Percentiles rank a stretch among this genome's conserved stretches.
Conservation (phyloP, 2,888 invertebrate genomes). For the Eupithecia subumbrata region DNA sequence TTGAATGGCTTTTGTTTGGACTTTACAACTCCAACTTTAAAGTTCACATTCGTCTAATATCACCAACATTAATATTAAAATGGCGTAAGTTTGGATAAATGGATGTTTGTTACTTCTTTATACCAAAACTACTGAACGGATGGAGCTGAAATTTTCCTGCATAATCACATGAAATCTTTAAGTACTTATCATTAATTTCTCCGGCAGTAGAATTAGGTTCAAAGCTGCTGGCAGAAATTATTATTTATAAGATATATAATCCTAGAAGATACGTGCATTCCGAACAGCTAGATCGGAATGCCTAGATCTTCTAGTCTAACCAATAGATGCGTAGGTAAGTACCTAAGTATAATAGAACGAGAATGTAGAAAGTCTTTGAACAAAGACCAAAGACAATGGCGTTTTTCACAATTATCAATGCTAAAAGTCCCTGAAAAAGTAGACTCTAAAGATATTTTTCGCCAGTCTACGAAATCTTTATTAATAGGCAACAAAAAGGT, state of each 20-base stretch:
- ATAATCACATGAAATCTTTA: neutral
- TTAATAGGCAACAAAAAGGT: slow-evolving; percentile 7
- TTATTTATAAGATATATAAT: too few species aligned
- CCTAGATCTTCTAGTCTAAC: too few species aligned
- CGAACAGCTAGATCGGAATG: too few species aligned
- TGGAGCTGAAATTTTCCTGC: neutral
- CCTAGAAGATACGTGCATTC: too few species aligned
- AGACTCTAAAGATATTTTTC: neutral
- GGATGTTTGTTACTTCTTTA: neutral
- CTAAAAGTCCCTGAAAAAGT: neutral
- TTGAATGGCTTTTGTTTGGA: slow-evolving; percentile 26
- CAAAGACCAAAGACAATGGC: neutral
- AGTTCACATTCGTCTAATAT: neutral
- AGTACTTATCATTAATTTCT: neutral
- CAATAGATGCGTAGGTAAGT: neutral
- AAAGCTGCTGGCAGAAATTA: too few species aligned
- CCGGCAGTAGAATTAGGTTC: too few species aligned
- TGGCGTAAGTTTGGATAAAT: neutral
- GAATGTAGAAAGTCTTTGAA: neutral
- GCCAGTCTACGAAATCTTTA: neutral
- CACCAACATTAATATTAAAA: neutral
- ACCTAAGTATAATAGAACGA: neutral
- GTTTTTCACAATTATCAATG: neutral
- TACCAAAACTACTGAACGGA: neutral
- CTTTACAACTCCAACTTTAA: neutral